Evolutionary conservation across 2,113 vertebrate species (phyloP).

Genomic region (Crotophaga sulcirostris): DNA sequence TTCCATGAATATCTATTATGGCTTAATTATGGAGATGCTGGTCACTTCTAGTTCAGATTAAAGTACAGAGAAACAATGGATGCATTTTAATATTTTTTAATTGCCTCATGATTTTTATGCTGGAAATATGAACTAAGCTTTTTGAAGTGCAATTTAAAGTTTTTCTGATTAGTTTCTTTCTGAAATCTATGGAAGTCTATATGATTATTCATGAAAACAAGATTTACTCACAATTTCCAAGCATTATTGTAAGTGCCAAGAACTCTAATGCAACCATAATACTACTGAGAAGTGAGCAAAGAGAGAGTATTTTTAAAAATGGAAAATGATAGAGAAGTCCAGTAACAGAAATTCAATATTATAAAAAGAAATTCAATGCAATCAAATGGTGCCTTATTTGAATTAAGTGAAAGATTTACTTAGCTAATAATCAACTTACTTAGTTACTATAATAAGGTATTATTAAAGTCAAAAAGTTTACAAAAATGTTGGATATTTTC

Average conservation of each 20-base stretch:
- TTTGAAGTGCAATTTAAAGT: fast-evolving
- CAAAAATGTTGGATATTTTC: background rate
- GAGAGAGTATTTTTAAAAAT: background rate
- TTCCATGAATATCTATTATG: background rate
- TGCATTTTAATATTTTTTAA: background rate
- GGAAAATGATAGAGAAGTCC: background rate
- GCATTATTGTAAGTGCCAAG: background rate
- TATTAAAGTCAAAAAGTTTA: background rate
- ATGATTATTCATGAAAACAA: background rate
- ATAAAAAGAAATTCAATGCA: background rate
- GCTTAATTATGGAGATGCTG: background rate
- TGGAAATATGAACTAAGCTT: background rate
- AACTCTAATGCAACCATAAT: background rate
- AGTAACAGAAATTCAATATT: background rate
- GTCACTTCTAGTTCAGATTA: background rate
- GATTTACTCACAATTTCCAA: background rate
- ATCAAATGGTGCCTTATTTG: background rate
- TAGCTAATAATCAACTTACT: background rate
- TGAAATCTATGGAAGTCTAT: background rate
- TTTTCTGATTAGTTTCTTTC: background rate
- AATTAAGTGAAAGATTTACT: background rate
- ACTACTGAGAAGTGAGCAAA: background rate
- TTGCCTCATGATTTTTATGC: background rate
- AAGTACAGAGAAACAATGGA: background rate
- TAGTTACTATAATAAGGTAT: background rate